Evolutionary conservation across 1,140 invertebrate genomes (phyloP).

Genomic region (Eurytemora carolleeae): DNA sequence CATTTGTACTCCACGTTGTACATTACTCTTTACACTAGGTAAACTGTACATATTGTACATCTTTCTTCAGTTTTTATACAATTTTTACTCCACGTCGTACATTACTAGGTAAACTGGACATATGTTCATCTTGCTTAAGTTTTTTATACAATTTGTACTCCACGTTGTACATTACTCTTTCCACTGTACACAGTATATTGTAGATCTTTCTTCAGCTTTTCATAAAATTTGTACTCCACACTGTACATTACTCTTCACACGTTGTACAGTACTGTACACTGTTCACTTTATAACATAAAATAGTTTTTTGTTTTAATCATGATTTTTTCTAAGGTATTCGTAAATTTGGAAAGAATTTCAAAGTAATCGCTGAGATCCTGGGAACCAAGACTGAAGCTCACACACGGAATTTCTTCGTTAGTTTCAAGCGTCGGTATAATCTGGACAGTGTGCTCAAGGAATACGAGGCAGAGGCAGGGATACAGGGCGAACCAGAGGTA

Average conservation of each 20-base stretch:
- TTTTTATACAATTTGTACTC: no score
- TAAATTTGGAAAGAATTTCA: conserved; percentile 87
- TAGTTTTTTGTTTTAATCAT: no score
- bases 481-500: no score
- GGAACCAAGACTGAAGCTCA: conserved; percentile 86
- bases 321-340: conserved; percentile 38
- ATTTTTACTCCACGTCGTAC: neutral
- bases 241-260: no score
- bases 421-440: conserved; percentile 70
- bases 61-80: neutral
- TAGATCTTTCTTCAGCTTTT: no score
- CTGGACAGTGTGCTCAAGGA: conserved; percentile 70
- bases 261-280: no score
- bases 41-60: neutral
- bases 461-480: conserved; percentile 63
- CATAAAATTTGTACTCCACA: no score
- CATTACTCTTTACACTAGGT: conserved; percentile 10
- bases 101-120: no score
- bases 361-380: conserved; percentile 80
- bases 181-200: no score
- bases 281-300: no score
- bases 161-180: no score
- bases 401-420: conserved; percentile 69
- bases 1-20: conserved; percentile 5
- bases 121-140: no score